Base-by-base conservation (phyloP, 2,888 invertebrate genomes). In the Aproaerema taeniolella region DNA sequence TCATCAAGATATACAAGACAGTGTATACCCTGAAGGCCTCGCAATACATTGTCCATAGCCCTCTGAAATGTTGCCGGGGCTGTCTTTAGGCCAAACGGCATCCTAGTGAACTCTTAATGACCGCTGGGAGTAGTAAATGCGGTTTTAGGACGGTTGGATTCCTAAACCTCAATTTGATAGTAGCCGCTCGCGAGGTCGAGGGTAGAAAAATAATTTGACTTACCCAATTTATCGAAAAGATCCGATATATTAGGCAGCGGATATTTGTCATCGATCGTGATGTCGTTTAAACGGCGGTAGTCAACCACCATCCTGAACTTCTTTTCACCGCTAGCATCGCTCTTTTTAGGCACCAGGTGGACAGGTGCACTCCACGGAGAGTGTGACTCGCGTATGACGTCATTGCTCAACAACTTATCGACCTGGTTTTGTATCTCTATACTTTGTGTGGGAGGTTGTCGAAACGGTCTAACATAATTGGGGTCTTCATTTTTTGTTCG, bases 1-100 rank as follows among this genome's bases (percentile, higher is more conserved):
- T 70, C 70, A 38, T 70, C 68, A 7, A 68, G 20, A 34, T 67
- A 69, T 0, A 66, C 56, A 6, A 67, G 46, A 36, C 61, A 67
- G 47, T 61, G 52, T 3, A 52, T 42, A 0, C 60, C 61, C 47
- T 58, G 58, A 10, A 71, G 30, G 2, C 67, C 68, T 14, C 32
- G 9, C 9, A 32, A 32, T 2, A 32, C 12, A 7, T 20, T 16
- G 11, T 32, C 16, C 32, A 32, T 32, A 4, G 16, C 16, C 2
- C 32, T 2, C n/a, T 32, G 32, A 10, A 32, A 32, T 1, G 32
- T 32, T 10, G 32, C 32, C 1, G 32, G 20, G 1, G 32, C 32
- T 8, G 13, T 31, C 1, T 13, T 14, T 7, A 31, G 17, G 17
- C 31, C 31, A 40, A 37, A 29, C 12, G 29, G 29, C 29, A 29